Conservation (phyloP, 2,113 vertebrate species). For the Heteronetta atricapilla region DNA sequence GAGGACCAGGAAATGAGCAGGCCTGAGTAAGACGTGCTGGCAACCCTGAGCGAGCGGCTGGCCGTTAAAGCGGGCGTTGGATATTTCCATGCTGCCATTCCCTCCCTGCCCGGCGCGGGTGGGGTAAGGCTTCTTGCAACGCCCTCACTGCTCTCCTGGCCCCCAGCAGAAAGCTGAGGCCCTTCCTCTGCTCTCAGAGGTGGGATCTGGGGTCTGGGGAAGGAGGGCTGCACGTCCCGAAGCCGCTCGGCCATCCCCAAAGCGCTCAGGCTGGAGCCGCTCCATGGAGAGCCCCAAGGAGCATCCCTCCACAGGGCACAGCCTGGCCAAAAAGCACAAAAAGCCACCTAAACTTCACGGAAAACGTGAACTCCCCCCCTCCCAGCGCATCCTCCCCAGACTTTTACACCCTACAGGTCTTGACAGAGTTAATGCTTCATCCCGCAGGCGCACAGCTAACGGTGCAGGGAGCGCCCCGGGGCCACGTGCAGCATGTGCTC, state of each 20-base stretch:
- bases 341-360: neutral
- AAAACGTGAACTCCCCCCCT: accelerated
- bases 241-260: neutral
- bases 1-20: neutral
- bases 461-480: neutral
- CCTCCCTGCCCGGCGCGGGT: neutral
- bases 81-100: slow-evolving; percentile 6
- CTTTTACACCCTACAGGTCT: neutral
- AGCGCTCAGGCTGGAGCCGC: neutral
- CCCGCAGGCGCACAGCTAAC: neutral
- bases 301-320: neutral
- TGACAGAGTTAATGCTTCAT: neutral
- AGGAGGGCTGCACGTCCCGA: neutral
- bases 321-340: neutral
- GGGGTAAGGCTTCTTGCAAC: neutral
- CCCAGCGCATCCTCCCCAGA: neutral
- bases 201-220: neutral
- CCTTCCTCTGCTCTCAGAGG: neutral
- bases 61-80: neutral
- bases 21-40: neutral
- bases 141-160: neutral
- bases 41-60: neutral
- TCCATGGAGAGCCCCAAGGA: neutral
- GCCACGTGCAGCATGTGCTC: neutral
- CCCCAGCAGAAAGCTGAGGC: neutral